Evolutionary conservation across 2,888 invertebrate genomes (phyloP).

Genomic region (Melitaea athalia): DNA sequence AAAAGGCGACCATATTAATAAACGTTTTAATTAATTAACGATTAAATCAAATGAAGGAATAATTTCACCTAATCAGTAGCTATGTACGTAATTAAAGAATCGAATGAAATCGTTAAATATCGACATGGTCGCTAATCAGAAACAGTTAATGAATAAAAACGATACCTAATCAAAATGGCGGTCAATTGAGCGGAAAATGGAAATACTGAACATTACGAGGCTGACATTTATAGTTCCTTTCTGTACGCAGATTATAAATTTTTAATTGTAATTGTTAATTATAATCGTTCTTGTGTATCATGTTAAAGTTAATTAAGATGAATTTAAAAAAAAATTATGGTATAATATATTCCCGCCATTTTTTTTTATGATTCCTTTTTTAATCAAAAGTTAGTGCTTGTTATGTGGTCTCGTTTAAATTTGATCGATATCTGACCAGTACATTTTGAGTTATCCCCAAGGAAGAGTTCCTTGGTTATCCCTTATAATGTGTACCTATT

Average conservation of each 20-base stretch:
- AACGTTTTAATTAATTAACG: not conserved
- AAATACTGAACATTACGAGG: slow-evolving; percentile 50
- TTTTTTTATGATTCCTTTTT: too few relatives aligned
- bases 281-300: too few relatives aligned
- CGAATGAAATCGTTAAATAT: slow-evolving; percentile 64
- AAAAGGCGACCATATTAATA: not conserved
- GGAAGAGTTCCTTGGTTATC: too few relatives aligned
- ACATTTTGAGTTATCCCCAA: too few relatives aligned
- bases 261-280: not conserved
- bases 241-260: not conserved
- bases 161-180: slow-evolving; percentile 75
- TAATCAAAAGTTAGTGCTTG: too few relatives aligned
- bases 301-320: not conserved
- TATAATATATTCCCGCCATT: not conserved
- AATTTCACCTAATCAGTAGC: slow-evolving; percentile 65
- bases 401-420: too few relatives aligned
- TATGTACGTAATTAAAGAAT: slow-evolving; percentile 68
- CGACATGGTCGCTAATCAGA: slow-evolving; percentile 78
- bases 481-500: too few relatives aligned
- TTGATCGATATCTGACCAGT: too few relatives aligned
- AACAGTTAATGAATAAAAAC: slow-evolving; percentile 75
- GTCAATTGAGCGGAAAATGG: slow-evolving; percentile 80
- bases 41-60: slow-evolving; percentile 44
- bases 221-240: not conserved
- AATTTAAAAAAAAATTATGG: not conserved